Conservation (phyloP, 2,113 vertebrate species). For the Otolemur garnettii region DNA sequence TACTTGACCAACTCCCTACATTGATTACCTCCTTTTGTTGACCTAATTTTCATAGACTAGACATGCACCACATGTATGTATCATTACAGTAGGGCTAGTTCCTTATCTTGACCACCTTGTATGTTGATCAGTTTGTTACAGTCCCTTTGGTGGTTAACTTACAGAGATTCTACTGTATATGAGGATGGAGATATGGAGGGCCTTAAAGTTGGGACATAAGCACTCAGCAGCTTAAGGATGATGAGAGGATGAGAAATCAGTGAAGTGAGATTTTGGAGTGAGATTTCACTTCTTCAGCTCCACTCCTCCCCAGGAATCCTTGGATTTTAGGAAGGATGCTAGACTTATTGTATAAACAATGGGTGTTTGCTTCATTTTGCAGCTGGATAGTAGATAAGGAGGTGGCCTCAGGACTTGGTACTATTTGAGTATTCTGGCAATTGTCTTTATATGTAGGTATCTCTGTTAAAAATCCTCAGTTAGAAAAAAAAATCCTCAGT, state of each 20-base stretch:
- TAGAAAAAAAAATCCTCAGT: not conserved
- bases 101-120: no score
- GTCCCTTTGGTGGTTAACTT: no score
- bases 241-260: not conserved
- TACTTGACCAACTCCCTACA: no score
- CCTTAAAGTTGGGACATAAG: not conserved
- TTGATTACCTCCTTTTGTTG: no score
- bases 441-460: not conserved
- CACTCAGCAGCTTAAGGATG: not conserved
- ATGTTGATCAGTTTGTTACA: no score
- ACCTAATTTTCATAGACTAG: no score
- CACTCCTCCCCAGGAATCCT: not conserved
- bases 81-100: no score
- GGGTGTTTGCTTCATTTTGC: not conserved
- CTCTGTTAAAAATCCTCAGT: not conserved
- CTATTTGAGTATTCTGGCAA: constrained; percentile 14
- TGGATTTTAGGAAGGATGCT: not conserved
- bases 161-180: not conserved
- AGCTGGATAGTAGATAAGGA: not conserved
- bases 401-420: not conserved
- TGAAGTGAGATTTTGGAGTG: not conserved
- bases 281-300: not conserved
- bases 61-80: no score
- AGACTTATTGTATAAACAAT: not conserved
- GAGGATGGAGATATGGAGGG: not conserved